phyloP scores from a whole-genome alignment of 2,888 invertebrate genomes.

The Mesorhabditis belari region DNA sequence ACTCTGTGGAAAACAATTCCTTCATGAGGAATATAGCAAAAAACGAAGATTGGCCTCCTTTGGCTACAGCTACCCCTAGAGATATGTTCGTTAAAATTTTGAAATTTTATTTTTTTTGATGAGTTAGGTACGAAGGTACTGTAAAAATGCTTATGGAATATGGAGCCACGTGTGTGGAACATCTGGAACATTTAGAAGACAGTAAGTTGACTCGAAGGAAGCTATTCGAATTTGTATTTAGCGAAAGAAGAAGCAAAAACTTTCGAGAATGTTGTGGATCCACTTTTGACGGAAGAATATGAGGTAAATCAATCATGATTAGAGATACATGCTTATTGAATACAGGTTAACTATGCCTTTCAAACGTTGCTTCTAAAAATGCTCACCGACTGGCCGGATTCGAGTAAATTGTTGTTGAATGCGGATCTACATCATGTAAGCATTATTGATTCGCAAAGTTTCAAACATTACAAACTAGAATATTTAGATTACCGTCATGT shows the following conservation, averaged over 20 bases:
- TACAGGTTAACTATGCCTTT: slow-evolving; percentile 41
- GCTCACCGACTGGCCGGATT: slow-evolving; percentile 52
- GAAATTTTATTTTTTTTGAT: neutral
- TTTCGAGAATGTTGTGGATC: slow-evolving; percentile 45
- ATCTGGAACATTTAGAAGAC: slow-evolving; percentile 39
- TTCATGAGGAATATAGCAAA: slow-evolving; percentile 47
- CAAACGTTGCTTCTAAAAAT: slow-evolving; percentile 49
- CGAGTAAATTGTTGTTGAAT: slow-evolving; percentile 35
- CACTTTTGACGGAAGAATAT: slow-evolving; percentile 45
- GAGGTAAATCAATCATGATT: slow-evolving; percentile 13
- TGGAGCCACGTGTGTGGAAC: slow-evolving; percentile 48
- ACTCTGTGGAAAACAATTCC: slow-evolving; percentile 47
- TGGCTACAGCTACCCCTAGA: slow-evolving; percentile 41
- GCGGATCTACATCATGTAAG: slow-evolving; percentile 43
- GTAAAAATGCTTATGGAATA: slow-evolving; percentile 49
- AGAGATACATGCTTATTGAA: neutral
- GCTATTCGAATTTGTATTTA: too few relatives aligned
- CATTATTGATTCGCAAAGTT: too few relatives aligned
- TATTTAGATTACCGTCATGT: slow-evolving; percentile 45
- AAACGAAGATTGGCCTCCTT: slow-evolving; percentile 48
- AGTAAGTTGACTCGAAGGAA: slow-evolving; percentile 14
- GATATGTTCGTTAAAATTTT: neutral
- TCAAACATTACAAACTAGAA: too few relatives aligned
- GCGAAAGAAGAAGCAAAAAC: slow-evolving; percentile 26
- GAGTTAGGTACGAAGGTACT: slow-evolving; percentile 47